A percentile compares a stretch with the other conserved stretches of the same genome.
Evolutionary conservation across 2,113 vertebrate species (phyloP).

Genomic region (Patagioenas fasciata): DNA sequence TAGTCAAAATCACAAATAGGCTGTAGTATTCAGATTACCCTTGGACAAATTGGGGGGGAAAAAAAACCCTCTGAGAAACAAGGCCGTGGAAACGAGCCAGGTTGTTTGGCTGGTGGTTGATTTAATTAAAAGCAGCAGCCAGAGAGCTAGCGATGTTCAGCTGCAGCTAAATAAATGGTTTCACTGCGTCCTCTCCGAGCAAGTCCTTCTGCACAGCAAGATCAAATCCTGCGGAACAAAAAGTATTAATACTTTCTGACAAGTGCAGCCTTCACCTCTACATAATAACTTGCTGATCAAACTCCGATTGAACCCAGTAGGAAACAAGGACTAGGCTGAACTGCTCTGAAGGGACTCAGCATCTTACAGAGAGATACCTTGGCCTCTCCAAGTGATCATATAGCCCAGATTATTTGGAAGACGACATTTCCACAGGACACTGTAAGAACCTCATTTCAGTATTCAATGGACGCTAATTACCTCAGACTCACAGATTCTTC

Average conservation of each 20-base stretch:
- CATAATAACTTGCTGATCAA: not conserved
- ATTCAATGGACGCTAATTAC: fast-evolving
- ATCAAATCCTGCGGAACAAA: not conserved
- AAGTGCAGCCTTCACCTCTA: not conserved
- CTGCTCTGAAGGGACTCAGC: not conserved
- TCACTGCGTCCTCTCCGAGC: not conserved
- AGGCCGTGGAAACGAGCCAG: slow-evolving; percentile 2
- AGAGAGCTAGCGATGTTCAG: not conserved
- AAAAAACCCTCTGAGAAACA: not conserved
- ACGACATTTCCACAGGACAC: not conserved
- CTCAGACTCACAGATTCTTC: not conserved
- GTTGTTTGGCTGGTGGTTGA: not conserved
- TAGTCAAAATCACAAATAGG: not conserved
- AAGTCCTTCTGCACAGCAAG: not conserved
- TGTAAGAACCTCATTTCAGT: not conserved
- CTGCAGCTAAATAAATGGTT: not conserved
- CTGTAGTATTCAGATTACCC: not conserved
- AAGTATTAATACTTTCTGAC: not conserved
- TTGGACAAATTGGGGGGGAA: not conserved
- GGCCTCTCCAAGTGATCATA: not conserved
- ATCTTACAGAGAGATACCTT: not conserved
- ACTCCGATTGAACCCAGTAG: not conserved
- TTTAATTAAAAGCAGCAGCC: slow-evolving; percentile 49
- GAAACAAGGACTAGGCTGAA: not conserved
- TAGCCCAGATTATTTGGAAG: not conserved